These are phyloP conservation scores for Ellobium chinense DNA, from an alignment of 2,888 invertebrate species.

Conservation along the genomic window DNA sequence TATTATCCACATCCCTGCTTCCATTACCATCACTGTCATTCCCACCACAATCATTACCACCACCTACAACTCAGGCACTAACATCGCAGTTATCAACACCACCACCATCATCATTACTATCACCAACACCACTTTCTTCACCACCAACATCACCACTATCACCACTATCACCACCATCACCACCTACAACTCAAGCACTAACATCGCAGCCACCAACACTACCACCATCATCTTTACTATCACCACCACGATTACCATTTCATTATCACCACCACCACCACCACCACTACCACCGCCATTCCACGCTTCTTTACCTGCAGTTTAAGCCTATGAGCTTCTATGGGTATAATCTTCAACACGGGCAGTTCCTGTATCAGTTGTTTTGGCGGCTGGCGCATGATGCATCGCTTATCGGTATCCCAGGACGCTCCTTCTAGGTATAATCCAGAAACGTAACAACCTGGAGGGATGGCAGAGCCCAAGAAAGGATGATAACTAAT, in stretches of 20 bases:
- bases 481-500: too few species aligned
- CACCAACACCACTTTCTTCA: too few species aligned
- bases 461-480: too few species aligned
- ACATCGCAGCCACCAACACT: background rate
- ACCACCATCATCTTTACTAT: background rate
- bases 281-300: background rate
- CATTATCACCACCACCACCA: too few species aligned
- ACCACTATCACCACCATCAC: background rate
- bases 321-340: constrained; percentile 89
- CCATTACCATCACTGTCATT: too few species aligned
- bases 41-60: too few species aligned
- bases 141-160: too few species aligned
- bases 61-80: too few species aligned
- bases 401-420: constrained; percentile 85
- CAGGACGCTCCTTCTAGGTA: constrained; percentile 92
- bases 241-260: too few species aligned
- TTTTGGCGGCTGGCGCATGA: constrained; percentile 89
- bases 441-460: constrained; percentile 79
- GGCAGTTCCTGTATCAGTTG: constrained; percentile 90
- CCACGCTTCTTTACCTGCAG: constrained; percentile 86
- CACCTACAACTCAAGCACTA: background rate
- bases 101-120: too few species aligned
- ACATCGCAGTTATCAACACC: too few species aligned
- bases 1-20: too few species aligned
- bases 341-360: constrained; percentile 89